Evolutionary conservation across 2,797 vertebrate genomes (phyloP).

Genomic region (Pseudotriccus pelzelni): DNA sequence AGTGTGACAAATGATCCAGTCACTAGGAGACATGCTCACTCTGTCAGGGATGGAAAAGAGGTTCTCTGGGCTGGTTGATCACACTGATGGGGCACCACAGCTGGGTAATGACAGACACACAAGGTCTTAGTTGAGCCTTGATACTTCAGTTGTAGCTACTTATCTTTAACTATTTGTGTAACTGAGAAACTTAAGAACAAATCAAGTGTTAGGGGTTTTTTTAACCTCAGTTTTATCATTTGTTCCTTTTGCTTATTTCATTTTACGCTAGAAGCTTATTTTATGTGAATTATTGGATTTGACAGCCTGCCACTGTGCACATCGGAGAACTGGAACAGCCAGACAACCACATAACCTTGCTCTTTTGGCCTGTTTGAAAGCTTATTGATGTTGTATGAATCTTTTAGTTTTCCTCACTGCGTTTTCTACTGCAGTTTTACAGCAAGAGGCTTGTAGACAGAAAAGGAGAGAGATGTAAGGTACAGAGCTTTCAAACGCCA

Average conservation of each 20-base stretch:
- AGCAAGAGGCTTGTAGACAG: not conserved
- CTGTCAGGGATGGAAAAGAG: not conserved
- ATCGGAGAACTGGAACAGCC: not conserved
- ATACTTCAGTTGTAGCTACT: not conserved
- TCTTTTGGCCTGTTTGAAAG: not conserved
- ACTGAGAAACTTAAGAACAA: not conserved
- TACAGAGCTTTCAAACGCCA: not conserved
- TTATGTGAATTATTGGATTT: not conserved
- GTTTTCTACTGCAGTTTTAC: not conserved
- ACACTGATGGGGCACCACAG: not conserved
- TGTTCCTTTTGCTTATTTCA: not conserved
- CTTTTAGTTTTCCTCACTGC: not conserved
- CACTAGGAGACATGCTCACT: not conserved
- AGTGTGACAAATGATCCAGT: not conserved
- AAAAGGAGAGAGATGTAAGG: not conserved
- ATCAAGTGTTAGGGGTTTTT: not conserved
- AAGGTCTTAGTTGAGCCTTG: not conserved
- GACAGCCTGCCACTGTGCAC: not conserved
- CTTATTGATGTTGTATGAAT: not conserved
- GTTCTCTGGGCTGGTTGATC: not conserved
- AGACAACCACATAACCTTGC: not conserved
- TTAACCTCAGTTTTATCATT: not conserved
- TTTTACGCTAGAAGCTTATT: not conserved
- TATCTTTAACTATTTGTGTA: not conserved
- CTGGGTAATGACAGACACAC: not conserved